Conservation (phyloP, 2,888 invertebrate species). For the Epinotia brunnichana region DNA sequence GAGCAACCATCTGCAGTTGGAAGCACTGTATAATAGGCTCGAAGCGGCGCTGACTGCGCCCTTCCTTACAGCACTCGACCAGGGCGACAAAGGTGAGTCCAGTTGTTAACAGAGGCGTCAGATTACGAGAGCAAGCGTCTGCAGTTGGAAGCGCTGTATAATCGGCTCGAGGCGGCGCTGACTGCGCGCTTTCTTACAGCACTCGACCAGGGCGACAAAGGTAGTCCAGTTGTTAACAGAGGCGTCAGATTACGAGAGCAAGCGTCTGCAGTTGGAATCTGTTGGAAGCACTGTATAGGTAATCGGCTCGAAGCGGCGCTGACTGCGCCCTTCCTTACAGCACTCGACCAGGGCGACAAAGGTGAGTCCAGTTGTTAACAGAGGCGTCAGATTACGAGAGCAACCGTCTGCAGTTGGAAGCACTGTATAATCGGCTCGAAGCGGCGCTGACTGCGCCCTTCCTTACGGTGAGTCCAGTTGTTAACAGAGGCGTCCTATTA, state of each 20-base stretch:
- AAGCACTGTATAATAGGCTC: constrained; percentile 61
- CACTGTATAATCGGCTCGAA: no score
- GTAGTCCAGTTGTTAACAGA: background rate
- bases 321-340: constrained; percentile 93
- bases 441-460: constrained; percentile 90
- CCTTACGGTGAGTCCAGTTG: constrained; percentile 84
- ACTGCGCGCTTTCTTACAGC: constrained; percentile 94
- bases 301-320: constrained; percentile 68
- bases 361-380: constrained; percentile 49
- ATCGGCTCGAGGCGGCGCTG: constrained; percentile 64
- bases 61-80: constrained; percentile 92
- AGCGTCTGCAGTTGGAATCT: constrained; percentile 89
- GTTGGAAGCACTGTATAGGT: no score
- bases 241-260: constrained; percentile 86
- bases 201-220: constrained; percentile 84
- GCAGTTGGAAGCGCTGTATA: constrained; percentile 86
- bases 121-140: constrained; percentile 88
- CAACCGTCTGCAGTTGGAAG: constrained; percentile 90
- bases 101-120: background rate
- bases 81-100: constrained; percentile 50
- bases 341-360: constrained; percentile 85
- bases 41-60: constrained; percentile 88
- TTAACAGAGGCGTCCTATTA: constrained; percentile 73
- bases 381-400: constrained; percentile 84
- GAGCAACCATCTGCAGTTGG: constrained; percentile 89